Percentiles rank a stretch among this genome's conserved stretches.
These are phyloP conservation scores for Allophyes oxyacanthae DNA, from an alignment of 2,888 invertebrate genomes.

Conservation along the genomic window DNA sequence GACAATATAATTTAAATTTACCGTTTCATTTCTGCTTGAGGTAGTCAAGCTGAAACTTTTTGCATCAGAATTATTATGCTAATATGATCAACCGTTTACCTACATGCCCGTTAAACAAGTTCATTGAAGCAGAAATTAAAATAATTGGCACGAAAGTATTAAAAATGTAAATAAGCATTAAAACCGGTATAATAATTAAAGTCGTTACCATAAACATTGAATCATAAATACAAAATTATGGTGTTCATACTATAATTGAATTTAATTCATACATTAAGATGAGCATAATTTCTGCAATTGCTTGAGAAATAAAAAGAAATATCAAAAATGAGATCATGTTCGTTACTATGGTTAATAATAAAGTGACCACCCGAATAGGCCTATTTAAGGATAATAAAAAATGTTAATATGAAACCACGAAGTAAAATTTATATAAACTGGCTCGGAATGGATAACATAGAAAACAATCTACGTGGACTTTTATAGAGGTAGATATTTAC, in stretches of 20 bases:
- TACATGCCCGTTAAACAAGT: constrained; percentile 45
- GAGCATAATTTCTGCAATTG: constrained; percentile 36
- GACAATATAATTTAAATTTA: constrained; percentile 36
- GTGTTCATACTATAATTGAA: constrained; percentile 49
- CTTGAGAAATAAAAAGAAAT: constrained; percentile 12
- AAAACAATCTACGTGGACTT: background rate
- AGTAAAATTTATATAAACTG: constrained; percentile 7
- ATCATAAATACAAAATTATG: constrained; percentile 46
- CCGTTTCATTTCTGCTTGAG: constrained; percentile 20
- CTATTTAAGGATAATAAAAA: constrained; percentile 22
- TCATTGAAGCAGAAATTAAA: constrained; percentile 52
- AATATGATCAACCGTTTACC: constrained; percentile 45
- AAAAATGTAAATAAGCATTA: constrained; percentile 54
- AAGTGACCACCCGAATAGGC: constrained; percentile 9
- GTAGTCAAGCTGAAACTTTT: constrained; percentile 22
- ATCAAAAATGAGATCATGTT: constrained; percentile 22
- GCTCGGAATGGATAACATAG: constrained; percentile 6
- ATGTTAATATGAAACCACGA: constrained; percentile 10
- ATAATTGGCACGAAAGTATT: constrained; percentile 52
- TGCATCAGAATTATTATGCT: constrained; percentile 43
- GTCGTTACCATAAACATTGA: constrained; percentile 25
- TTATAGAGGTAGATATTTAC: no score
- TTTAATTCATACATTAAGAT: constrained; percentile 45
- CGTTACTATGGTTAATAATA: constrained; percentile 23
- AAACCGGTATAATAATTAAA: constrained; percentile 42